phyloP scores from a whole-genome alignment of 2,113 vertebrate species.

The Craseonycteris thonglongyai region DNA sequence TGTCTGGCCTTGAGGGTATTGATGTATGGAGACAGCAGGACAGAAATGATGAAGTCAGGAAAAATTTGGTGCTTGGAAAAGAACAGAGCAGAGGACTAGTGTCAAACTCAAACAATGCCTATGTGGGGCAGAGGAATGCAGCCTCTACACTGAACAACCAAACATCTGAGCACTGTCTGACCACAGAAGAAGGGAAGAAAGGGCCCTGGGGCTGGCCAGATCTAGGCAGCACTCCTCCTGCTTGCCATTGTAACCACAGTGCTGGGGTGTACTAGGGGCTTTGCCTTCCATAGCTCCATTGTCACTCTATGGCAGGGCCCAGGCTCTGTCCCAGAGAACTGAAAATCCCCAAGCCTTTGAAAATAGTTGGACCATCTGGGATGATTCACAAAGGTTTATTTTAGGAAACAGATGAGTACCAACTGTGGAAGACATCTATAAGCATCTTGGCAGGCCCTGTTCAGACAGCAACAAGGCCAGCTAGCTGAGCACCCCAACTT shows the following conservation, averaged over 20 bases:
- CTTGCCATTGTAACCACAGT: background rate
- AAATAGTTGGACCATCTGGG: background rate
- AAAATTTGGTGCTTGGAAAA: background rate
- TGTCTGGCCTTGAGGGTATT: background rate
- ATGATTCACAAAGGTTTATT: background rate
- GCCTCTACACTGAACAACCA: fast-evolving
- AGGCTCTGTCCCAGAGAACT: background rate
- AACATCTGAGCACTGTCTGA: too few species aligned
- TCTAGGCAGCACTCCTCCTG: fast-evolving
- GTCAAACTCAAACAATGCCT: background rate
- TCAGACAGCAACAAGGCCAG: background rate
- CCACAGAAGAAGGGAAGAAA: background rate
- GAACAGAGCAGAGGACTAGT: background rate
- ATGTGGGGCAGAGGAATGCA: background rate
- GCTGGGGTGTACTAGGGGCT: fast-evolving
- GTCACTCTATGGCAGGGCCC: too few species aligned
- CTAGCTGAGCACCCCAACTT: background rate
- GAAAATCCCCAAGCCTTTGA: background rate
- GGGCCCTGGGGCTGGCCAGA: too few species aligned
- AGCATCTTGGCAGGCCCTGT: background rate
- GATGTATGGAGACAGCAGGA: background rate
- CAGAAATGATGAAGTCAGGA: background rate
- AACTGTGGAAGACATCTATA: background rate
- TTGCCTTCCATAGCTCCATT: background rate
- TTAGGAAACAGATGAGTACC: background rate